Base-by-base conservation (phyloP, 1,140 invertebrate species). In the Cotesia typhae region DNA sequence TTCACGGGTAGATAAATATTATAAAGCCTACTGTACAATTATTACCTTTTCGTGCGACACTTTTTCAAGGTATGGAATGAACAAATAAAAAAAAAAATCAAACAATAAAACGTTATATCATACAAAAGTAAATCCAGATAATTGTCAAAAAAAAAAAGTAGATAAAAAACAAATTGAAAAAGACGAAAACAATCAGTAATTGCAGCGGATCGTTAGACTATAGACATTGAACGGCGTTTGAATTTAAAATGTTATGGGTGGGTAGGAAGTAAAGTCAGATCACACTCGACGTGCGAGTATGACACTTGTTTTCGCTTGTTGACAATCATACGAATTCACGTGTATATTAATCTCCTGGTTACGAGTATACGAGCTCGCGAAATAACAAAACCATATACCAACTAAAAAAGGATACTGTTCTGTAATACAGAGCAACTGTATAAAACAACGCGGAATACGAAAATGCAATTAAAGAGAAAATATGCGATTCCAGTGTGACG, bases 401-500 rank as follows among this genome's bases (percentile, higher is more conserved):
- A 28, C 28, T 28, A 28, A 47, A 37, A 63, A 37, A 68, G 20
- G 51, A 17, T 51, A 35, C 7, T 17, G 12, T 28, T 28, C 28
- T 28, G 28, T 28, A 53, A 20, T 51, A 37, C n/a, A 47, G 14
- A 57, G 55, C 41, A 47, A 55, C 28, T 36, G 65, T 63, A 12
- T 61, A 60, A 63, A 63, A 73, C 38, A 69, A 69, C 28, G 52
- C 35, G 35, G 81, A 82, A 84, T 86, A 81, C 81, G 81, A 79
- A 83, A 84, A 84, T 84, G 83, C 84, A 87, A 87, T 87, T 87
- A 87, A 85, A 81, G 81, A 75, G 78, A 78, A 84, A 82, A 85
- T 85, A 84, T 83, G 83, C 84, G 79, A 78, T 28, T 74, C 73
- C 77, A 66, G 36, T 70, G 59, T 20, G 47, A 67, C 36, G 17